phyloP scores from a whole-genome alignment of 2,888 invertebrate species.

The Caenorhabditis uteleia region DNA sequence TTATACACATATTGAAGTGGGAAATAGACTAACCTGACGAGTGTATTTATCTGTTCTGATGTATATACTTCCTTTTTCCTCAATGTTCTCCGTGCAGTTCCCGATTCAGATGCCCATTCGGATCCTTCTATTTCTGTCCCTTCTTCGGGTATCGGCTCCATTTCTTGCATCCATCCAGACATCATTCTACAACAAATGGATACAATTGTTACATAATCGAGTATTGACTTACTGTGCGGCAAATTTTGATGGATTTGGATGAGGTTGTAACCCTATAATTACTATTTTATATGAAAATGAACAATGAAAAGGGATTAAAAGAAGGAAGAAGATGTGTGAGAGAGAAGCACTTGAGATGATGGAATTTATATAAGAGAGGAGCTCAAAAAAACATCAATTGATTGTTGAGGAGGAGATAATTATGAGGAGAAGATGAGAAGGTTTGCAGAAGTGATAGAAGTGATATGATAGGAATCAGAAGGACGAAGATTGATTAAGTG shows the following conservation, averaged over 20 bases:
- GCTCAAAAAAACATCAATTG: not conserved
- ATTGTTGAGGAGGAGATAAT: conserved; percentile 1
- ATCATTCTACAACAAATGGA: conserved; percentile 11
- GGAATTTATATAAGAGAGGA: not conserved
- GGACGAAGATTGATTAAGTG: too few species aligned
- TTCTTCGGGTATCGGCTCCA: conserved; percentile 68
- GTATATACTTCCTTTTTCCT: conserved; percentile 63
- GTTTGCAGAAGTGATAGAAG: too few species aligned
- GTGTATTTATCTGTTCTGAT: conserved; percentile 67
- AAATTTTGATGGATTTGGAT: too few species aligned
- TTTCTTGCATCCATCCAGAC: conserved; percentile 47
- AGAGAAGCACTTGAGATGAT: not conserved
- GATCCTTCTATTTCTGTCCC: conserved; percentile 48
- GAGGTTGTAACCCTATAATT: too few species aligned
- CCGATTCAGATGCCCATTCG: conserved; percentile 38
- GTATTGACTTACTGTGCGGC: too few species aligned
- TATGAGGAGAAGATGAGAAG: not conserved
- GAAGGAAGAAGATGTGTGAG: not conserved
- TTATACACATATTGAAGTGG: too few species aligned
- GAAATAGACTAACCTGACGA: conserved; percentile 58
- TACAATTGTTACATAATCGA: not conserved
- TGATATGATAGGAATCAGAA: too few species aligned
- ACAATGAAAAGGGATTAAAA: not conserved
- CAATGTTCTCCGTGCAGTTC: conserved; percentile 37
- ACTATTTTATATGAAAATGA: not conserved